phyloP scores from a whole-genome alignment of 1,140 invertebrate species.

The Pachypeltis micranthus region DNA sequence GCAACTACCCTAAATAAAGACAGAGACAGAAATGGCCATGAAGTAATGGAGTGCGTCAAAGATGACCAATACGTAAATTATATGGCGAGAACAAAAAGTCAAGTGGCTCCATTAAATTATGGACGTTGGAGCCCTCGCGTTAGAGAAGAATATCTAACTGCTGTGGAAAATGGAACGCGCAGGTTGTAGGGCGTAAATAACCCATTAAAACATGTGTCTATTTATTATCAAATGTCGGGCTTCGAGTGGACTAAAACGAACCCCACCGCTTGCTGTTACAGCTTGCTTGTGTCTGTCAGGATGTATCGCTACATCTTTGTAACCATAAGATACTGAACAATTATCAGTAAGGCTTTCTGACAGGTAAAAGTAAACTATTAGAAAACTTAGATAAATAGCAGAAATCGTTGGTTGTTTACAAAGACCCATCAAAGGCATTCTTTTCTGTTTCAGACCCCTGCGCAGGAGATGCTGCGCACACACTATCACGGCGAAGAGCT shows the following conservation, averaged over 20 bases:
- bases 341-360: too few relatives aligned
- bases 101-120: conserved; percentile 79
- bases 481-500: too few relatives aligned
- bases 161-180: conserved; percentile 82
- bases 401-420: too few relatives aligned
- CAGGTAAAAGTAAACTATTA: too few relatives aligned
- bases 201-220: conserved; percentile 63
- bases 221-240: conserved; percentile 83
- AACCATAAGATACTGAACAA: conserved; percentile 87
- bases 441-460: too few relatives aligned
- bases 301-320: conserved; percentile 97
- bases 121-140: conserved; percentile 89
- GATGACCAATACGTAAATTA: conserved; percentile 95
- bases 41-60: conserved; percentile 89
- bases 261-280: conserved; percentile 74
- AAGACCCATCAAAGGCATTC: too few relatives aligned
- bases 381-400: too few relatives aligned
- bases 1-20: conserved; percentile 85
- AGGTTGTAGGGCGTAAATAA: conserved; percentile 78
- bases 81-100: conserved; percentile 89
- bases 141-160: conserved; percentile 88
- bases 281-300: conserved; percentile 80
- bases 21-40: conserved; percentile 94
- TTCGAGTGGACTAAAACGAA: conserved; percentile 78
- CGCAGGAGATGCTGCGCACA: too few relatives aligned